Percentiles rank a stretch among this genome's conserved stretches.
Evolutionary conservation across 2,113 vertebrate species (phyloP).

Genomic region (Parotia lawesii): DNA sequence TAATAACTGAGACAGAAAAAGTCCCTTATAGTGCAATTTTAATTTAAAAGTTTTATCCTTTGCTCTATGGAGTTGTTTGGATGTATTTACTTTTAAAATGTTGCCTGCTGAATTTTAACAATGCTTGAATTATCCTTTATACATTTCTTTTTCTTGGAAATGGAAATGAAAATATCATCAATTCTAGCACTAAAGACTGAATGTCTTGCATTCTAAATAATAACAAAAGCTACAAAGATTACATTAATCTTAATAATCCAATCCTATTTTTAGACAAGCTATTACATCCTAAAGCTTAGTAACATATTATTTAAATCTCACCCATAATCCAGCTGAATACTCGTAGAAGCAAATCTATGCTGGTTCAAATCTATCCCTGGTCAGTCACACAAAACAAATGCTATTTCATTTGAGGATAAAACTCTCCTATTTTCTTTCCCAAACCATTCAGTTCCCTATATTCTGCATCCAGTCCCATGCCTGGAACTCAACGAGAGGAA

Average conservation of each 20-base stretch:
- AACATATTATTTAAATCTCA: slow-evolving; percentile 53
- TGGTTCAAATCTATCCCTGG: no score
- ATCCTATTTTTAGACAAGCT: slow-evolving; percentile 50
- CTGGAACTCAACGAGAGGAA: background rate
- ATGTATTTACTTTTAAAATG: background rate
- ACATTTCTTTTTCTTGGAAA: background rate
- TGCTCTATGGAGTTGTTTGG: background rate
- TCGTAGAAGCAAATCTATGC: background rate
- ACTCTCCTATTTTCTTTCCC: background rate
- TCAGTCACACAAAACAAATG: background rate
- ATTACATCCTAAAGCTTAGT: slow-evolving; percentile 47
- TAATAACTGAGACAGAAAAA: background rate
- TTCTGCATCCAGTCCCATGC: background rate
- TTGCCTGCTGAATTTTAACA: background rate
- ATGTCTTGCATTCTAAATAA: slow-evolving; percentile 16
- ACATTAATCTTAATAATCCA: slow-evolving; percentile 59
- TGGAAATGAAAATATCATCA: background rate
- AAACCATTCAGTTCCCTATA: background rate
- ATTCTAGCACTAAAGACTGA: background rate
- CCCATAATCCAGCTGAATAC: slow-evolving; percentile 39
- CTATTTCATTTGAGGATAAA: background rate
- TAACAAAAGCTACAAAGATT: slow-evolving; percentile 44
- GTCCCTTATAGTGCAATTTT: background rate
- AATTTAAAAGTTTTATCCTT: background rate
- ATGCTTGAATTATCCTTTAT: background rate